These are phyloP conservation scores for Wasmannia auropunctata DNA, from an alignment of 1,140 invertebrate genomes.

Conservation along the genomic window DNA sequence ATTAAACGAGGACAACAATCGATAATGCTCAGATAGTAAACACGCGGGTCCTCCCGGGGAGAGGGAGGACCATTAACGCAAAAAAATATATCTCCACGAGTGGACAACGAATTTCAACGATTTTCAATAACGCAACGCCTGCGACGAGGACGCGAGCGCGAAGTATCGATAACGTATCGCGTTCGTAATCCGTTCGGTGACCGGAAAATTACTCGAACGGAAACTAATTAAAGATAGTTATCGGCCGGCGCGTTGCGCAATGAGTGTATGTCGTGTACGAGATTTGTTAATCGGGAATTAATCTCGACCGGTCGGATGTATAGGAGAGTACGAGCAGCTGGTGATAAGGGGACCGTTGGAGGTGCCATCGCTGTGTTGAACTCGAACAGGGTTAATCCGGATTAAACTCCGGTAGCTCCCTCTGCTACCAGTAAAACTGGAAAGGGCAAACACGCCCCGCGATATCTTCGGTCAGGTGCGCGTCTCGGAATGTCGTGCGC, in stretches of 20 bases:
- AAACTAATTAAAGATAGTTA: conserved; percentile 61
- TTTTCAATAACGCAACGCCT: conserved; percentile 43
- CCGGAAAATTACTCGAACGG: conserved; percentile 56
- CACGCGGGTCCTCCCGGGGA: background rate
- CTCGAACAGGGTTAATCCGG: conserved; percentile 62
- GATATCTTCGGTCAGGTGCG: conserved; percentile 36
- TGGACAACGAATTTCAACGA: conserved; percentile 50
- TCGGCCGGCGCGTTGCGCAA: conserved; percentile 22
- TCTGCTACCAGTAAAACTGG: conserved; percentile 52
- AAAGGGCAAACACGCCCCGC: conserved; percentile 28
- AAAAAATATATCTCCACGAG: conserved; percentile 7
- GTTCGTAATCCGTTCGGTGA: conserved; percentile 37
- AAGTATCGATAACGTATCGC: conserved; percentile 15
- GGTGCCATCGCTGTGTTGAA: conserved; percentile 54
- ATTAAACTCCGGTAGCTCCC: conserved; percentile 35
- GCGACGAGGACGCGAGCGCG: background rate
- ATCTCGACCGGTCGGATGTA: conserved; percentile 35
- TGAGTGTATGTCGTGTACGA: conserved; percentile 19
- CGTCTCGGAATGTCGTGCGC: conserved; percentile 10
- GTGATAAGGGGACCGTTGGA: conserved; percentile 39
- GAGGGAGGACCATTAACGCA: background rate
- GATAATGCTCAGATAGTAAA: conserved; percentile 27
- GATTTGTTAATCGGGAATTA: conserved; percentile 65
- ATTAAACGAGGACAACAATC: conserved; percentile 23
- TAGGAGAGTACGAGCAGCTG: background rate